phyloP scores from a whole-genome alignment of 2,113 vertebrate genomes.

The Cyprinodon brontotheroides region DNA sequence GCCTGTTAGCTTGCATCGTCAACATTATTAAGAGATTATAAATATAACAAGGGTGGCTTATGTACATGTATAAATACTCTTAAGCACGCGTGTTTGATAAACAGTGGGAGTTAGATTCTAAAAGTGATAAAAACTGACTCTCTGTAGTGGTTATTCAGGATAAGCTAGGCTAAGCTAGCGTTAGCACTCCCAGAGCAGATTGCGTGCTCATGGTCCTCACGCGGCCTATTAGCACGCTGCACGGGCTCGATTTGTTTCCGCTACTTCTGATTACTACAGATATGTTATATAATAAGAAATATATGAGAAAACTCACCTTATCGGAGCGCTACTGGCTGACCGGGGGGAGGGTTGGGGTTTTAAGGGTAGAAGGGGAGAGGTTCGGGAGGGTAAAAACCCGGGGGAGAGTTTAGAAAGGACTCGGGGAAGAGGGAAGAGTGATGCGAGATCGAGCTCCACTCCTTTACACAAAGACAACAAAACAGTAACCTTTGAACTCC shows the following conservation, averaged over 20 bases:
- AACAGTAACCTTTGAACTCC: slow-evolving; percentile 75
- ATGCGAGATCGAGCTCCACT: slow-evolving; percentile 82
- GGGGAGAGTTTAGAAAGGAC: slow-evolving; percentile 84
- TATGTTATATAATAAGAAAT: not conserved
- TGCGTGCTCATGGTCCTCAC: slow-evolving; percentile 61
- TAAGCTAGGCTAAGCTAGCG: slow-evolving; percentile 7
- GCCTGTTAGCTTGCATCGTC: slow-evolving; percentile 28
- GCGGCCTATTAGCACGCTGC: slow-evolving; percentile 72
- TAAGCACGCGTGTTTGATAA: fast-evolving
- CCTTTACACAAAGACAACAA: slow-evolving; percentile 83
- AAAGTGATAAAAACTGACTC: slow-evolving; percentile 3
- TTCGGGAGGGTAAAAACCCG: slow-evolving; percentile 83
- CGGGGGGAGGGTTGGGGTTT: slow-evolving; percentile 82
- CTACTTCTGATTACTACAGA: slow-evolving; percentile 50
- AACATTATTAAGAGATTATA: not conserved
- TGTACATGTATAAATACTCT: fast-evolving
- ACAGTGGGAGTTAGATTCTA: fast-evolving
- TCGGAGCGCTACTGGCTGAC: slow-evolving; percentile 52
- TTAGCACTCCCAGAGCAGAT: slow-evolving; percentile 17
- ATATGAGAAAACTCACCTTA: slow-evolving; percentile 67
- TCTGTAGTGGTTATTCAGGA: slow-evolving; percentile 2
- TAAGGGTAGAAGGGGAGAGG: slow-evolving; percentile 84
- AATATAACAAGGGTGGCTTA: fast-evolving
- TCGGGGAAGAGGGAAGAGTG: slow-evolving; percentile 85
- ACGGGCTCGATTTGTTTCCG: slow-evolving; percentile 66